Percentiles rank a stretch among this genome's conserved stretches.
These are phyloP conservation scores for Peromyscus attwateri DNA, from an alignment of 2,797 vertebrate genomes.

Conservation along the genomic window DNA sequence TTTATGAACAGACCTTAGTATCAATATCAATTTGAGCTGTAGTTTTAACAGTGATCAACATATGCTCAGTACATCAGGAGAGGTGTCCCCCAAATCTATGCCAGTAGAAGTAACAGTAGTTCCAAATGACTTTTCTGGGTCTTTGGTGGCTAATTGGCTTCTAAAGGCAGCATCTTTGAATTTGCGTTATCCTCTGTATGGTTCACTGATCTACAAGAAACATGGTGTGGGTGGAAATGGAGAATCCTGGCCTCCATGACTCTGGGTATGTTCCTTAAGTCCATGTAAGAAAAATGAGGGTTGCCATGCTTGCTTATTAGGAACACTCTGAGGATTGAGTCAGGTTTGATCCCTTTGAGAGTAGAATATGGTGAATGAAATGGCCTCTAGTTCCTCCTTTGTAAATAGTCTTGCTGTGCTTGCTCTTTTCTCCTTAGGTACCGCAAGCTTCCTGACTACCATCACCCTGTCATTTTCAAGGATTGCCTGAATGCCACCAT, in stretches of 20 bases:
- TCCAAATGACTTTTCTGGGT: background rate
- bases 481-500: background rate
- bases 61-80: background rate
- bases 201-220: background rate
- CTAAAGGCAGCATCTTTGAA: background rate
- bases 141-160: background rate
- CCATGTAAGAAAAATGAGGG: background rate
- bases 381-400: rapidly evolving
- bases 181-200: no score
- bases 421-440: conserved; percentile 78
- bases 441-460: conserved; percentile 88
- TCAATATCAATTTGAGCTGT: background rate
- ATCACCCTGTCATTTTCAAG: conserved; percentile 81
- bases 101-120: background rate
- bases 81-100: no score
- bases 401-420: background rate
- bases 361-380: background rate
- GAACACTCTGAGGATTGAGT: background rate
- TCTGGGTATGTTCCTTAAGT: background rate
- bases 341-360: background rate
- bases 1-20: background rate
- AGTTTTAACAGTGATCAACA: background rate
- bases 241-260: background rate
- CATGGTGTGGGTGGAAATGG: background rate
- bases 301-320: background rate